Evolutionary conservation across 2,113 vertebrate species (phyloP).

Genomic region (Campylorhamphus procurvoides): DNA sequence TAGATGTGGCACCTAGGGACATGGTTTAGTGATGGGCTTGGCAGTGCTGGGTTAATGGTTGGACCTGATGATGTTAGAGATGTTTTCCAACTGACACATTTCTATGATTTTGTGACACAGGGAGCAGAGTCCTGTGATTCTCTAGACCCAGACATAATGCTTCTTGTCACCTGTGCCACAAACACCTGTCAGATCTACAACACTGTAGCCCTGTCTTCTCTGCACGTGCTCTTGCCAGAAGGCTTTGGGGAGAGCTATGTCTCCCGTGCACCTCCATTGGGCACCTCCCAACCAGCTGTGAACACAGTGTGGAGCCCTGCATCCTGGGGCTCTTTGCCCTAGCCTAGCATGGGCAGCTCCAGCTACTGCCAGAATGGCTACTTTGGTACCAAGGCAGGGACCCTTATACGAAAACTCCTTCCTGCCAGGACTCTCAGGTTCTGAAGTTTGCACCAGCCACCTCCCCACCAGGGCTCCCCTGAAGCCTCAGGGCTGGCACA

Average conservation of each 20-base stretch:
- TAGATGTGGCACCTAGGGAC: neutral
- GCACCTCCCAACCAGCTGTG: neutral
- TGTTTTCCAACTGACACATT: neutral
- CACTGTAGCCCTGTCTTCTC: neutral
- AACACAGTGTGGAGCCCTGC: neutral
- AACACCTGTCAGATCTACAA: neutral
- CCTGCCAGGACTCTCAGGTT: no score
- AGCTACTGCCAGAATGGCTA: neutral
- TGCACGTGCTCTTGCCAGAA: neutral
- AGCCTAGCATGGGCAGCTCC: neutral
- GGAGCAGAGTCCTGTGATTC: neutral
- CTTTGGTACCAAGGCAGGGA: neutral
- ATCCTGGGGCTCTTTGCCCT: neutral
- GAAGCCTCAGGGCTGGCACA: neutral
- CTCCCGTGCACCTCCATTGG: neutral
- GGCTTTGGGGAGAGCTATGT: neutral
- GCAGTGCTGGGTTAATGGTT: neutral
- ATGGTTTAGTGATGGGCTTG: neutral
- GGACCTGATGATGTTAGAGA: neutral
- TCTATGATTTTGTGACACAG: neutral
- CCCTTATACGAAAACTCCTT: neutral
- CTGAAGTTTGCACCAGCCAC: neutral
- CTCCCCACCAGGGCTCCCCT: neutral
- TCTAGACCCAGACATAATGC: neutral
- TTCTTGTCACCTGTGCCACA: neutral